Percentiles rank a stretch among this genome's conserved stretches.
phyloP scores from a whole-genome alignment of 35 echinoderm and acorn worm species.

The Eucidaris tribuloides region DNA sequence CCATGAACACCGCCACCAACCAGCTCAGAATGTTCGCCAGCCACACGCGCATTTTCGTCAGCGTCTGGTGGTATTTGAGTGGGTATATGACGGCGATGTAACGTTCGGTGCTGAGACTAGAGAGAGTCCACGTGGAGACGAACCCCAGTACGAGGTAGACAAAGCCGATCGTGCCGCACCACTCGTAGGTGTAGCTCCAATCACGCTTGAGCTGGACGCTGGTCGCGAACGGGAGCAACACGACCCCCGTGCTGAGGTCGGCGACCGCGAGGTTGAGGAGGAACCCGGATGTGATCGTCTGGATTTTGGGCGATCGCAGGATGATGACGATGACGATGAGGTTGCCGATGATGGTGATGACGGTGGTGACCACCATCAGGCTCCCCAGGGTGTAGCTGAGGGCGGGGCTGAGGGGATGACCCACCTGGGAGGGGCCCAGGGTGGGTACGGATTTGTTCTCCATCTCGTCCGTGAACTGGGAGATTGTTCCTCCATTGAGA shows the following conservation, averaged over 20 bases:
- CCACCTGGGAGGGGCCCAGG: too few relatives aligned
- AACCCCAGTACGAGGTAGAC: conserved; percentile 40
- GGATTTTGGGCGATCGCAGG: conserved; percentile 57
- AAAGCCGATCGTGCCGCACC: conserved; percentile 58
- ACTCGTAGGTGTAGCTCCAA: background rate
- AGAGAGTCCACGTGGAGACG: conserved; percentile 79
- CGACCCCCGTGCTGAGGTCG: conserved; percentile 40
- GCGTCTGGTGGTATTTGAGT: conserved; percentile 70
- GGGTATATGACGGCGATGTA: conserved; percentile 85
- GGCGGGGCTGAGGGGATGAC: background rate
- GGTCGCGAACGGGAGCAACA: conserved; percentile 73
- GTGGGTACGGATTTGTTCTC: too few relatives aligned
- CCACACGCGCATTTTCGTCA: conserved; percentile 43
- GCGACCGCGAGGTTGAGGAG: conserved; percentile 68
- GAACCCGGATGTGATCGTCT: conserved; percentile 72
- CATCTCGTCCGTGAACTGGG: too few relatives aligned
- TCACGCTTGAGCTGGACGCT: background rate
- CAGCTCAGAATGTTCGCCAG: conserved; percentile 44
- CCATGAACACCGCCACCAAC: conserved; percentile 33
- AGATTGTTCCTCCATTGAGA: too few relatives aligned
- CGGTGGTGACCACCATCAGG: conserved; percentile 38
- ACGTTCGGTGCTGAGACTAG: conserved; percentile 64
- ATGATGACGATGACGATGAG: conserved; percentile 67
- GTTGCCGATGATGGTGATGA: conserved; percentile 66
- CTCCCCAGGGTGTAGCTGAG: conserved; percentile 16